These are phyloP conservation scores for Montipora cactus DNA, from an alignment of 64 coral and sea anemone species.

Conservation along the genomic window DNA sequence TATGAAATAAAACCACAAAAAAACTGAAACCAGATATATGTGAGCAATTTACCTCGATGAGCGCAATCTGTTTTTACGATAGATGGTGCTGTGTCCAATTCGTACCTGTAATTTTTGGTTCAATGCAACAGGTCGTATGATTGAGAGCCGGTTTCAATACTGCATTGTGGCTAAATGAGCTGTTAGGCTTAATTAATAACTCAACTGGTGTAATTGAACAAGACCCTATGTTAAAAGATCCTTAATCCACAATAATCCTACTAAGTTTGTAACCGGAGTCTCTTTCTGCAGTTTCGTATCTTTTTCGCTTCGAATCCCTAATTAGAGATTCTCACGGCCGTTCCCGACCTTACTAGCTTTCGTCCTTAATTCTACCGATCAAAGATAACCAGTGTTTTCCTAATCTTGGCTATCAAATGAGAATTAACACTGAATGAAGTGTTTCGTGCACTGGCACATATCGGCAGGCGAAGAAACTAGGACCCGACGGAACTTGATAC, in stretches of 20 bases:
- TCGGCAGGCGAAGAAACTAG: too few relatives aligned
- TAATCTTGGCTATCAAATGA: neutral
- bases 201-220: neutral
- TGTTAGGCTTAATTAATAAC: too few relatives aligned
- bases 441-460: neutral
- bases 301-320: neutral
- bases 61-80: too few relatives aligned
- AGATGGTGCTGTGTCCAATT: too few relatives aligned
- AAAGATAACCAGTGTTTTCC: neutral
- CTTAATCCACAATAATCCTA: neutral
- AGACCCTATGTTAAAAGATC: neutral
- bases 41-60: too few relatives aligned
- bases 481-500: too few relatives aligned
- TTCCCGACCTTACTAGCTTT: neutral
- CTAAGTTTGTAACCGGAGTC: neutral
- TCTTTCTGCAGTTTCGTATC: neutral
- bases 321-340: constrained; percentile 1
- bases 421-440: neutral
- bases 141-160: too few relatives aligned
- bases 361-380: neutral
- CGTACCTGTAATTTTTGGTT: too few relatives aligned
- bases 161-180: too few relatives aligned
- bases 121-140: too few relatives aligned
- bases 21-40: too few relatives aligned
- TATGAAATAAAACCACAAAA: too few relatives aligned